Evolutionary conservation across 1,140 invertebrate genomes (phyloP).

Genomic region (Zaprionus ghesquierei): DNA sequence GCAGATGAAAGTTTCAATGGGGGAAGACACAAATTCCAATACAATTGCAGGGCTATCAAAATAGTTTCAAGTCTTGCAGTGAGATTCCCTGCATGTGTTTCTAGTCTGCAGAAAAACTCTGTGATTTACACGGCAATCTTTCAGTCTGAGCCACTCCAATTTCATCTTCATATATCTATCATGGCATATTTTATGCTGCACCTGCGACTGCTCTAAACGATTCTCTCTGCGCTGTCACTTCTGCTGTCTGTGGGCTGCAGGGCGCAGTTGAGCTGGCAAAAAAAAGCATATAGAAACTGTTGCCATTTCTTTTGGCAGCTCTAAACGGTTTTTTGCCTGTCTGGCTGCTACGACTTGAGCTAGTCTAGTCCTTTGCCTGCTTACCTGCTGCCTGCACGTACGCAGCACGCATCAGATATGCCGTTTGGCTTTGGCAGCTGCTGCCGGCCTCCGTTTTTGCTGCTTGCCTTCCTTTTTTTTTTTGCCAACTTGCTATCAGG

Average conservation of each 20-base stretch:
- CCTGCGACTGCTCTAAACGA: conserved; percentile 3
- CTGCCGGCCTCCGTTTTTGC: conserved; percentile 12
- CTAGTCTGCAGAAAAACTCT: background rate
- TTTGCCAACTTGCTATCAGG: conserved; percentile 9
- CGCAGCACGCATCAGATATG: conserved; percentile 54
- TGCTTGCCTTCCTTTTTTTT: no score
- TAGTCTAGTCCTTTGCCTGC: background rate
- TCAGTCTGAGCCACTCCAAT: background rate
- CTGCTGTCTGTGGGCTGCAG: conserved; percentile 6
- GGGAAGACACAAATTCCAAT: no score
- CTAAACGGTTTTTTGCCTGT: conserved; percentile 8
- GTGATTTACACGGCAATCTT: background rate
- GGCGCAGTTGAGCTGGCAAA: conserved; percentile 6
- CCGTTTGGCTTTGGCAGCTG: conserved; percentile 43
- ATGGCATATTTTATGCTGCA: background rate
- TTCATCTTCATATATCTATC: background rate
- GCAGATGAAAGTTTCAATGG: background rate
- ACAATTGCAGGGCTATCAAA: no score
- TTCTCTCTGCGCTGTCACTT: conserved; percentile 11
- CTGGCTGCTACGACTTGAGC: background rate
- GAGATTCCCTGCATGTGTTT: no score
- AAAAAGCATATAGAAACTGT: background rate
- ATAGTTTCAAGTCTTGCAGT: no score
- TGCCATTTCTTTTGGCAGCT: conserved; percentile 25
- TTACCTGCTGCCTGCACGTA: conserved; percentile 19